Base-by-base conservation (phyloP, 2,888 invertebrate species). In the Drosophila vallismaia region DNA sequence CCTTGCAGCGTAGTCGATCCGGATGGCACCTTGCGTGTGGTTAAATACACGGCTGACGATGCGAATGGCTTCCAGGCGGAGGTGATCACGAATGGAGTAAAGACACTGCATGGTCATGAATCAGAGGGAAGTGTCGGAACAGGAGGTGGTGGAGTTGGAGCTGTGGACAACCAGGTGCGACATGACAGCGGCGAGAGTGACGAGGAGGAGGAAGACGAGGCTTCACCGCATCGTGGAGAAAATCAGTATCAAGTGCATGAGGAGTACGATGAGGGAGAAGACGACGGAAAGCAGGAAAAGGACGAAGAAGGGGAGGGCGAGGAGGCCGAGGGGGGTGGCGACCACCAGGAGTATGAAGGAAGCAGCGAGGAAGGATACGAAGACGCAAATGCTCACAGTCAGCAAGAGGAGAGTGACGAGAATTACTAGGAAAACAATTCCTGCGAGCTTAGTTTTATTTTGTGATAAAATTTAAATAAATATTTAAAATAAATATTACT, bases 21-120 rank as follows among this genome's bases (percentile, higher is more conserved):
- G 42, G 95, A 96, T 89, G 96, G 96, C 74, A 93, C 94, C 63
- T 92, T 95, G 59, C 92, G 96, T 78, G 93, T 94, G 51, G 96
- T 96, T 45, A 93, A 94, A 80, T 96, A 96, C 86, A 94, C 94
- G 0, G 95, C 96, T 8, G 95, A 96, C 90, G 93, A 94, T 55
- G 93, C 93, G 79, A 94, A 95, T 85, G 96, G 96, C 44, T 96
- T 96, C 92, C 94, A 94, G 92, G 96, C 92, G 14, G 89, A 91
- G 81, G 90, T 92, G 26, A 89, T 90, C 58, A 89, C 89, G 28
- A 89, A 91, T 70, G 92, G 91, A 29, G 82, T 91, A 31, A 76
- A 87, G 31, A 77, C 83, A 9, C 60, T 87, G 56, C 89, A 91
- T 62, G 90, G 90, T 46, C 89, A 90, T 74, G 81, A 80, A 49